Evolutionary conservation across 1,140 invertebrate species (phyloP).

Genomic region (Pantala flavescens): DNA sequence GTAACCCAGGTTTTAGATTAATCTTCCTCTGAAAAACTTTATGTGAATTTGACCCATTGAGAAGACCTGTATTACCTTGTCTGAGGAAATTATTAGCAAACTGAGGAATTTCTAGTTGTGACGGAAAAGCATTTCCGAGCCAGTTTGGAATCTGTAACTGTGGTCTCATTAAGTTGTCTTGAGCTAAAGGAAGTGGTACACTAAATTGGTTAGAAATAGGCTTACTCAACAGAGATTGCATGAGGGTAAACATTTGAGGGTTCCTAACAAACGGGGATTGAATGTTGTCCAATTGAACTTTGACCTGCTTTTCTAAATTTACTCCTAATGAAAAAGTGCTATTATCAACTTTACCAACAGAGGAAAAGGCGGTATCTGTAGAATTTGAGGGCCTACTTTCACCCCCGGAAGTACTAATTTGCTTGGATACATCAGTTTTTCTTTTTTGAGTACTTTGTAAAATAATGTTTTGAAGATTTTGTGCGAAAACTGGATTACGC

Average conservation of each 20-base stretch:
- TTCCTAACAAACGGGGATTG: slow-evolving; percentile 27
- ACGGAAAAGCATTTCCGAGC: background rate
- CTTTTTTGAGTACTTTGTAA: slow-evolving; percentile 33
- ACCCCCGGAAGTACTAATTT: slow-evolving; percentile 4
- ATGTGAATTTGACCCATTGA: background rate
- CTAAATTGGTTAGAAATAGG: background rate
- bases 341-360: background rate
- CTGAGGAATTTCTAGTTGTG: background rate
- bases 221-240: slow-evolving; percentile 28
- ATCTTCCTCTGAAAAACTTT: too few relatives aligned
- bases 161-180: background rate
- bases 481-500: slow-evolving; percentile 42
- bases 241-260: slow-evolving; percentile 27
- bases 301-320: slow-evolving; percentile 30
- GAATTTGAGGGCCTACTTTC: background rate
- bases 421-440: slow-evolving; percentile 25
- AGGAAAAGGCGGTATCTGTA: background rate
- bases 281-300: slow-evolving; percentile 22
- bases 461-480: slow-evolving; percentile 41
- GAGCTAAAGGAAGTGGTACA: background rate
- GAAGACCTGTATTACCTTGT: background rate
- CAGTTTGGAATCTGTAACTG: background rate
- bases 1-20: too few relatives aligned
- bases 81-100: background rate
- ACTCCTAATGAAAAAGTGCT: slow-evolving; percentile 22